Evolutionary conservation across 2,113 vertebrate genomes (phyloP).

Genomic region (Gadus macrocephalus): DNA sequence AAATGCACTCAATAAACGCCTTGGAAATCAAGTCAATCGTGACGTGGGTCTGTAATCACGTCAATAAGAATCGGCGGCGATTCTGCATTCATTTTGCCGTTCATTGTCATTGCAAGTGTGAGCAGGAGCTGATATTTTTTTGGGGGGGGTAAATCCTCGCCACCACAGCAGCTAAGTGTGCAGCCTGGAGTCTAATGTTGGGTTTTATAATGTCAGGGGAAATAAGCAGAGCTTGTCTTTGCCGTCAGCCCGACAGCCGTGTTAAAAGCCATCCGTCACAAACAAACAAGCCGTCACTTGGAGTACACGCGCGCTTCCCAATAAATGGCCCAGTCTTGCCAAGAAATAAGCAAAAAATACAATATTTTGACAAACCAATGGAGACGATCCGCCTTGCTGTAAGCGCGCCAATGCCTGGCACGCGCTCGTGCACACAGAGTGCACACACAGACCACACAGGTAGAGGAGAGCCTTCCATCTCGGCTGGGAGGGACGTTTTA

Average conservation of each 20-base stretch:
- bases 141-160: no score
- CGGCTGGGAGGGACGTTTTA: conserved; percentile 24
- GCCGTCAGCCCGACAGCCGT: conserved; percentile 23
- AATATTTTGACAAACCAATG: conserved; percentile 53
- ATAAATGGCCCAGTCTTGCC: conserved; percentile 16
- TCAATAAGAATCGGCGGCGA: not conserved
- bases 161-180: no score
- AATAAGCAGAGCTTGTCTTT: conserved; percentile 38
- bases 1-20: conserved; percentile 80
- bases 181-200: no score
- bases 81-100: not conserved
- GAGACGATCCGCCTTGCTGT: conserved; percentile 26
- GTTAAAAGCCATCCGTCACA: conserved; percentile 54
- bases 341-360: conserved; percentile 18
- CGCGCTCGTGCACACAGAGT: not conserved
- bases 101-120: no score
- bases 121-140: no score
- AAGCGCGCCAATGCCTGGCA: no score
- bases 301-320: conserved; percentile 21
- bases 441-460: not conserved
- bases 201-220: no score
- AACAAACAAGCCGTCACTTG: conserved; percentile 55
- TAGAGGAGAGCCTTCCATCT: conserved; percentile 4
- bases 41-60: conserved; percentile 23
- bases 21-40: conserved; percentile 67